Conservation (phyloP, 1,140 invertebrate species). For the Drosophila prosaltans region DNA sequence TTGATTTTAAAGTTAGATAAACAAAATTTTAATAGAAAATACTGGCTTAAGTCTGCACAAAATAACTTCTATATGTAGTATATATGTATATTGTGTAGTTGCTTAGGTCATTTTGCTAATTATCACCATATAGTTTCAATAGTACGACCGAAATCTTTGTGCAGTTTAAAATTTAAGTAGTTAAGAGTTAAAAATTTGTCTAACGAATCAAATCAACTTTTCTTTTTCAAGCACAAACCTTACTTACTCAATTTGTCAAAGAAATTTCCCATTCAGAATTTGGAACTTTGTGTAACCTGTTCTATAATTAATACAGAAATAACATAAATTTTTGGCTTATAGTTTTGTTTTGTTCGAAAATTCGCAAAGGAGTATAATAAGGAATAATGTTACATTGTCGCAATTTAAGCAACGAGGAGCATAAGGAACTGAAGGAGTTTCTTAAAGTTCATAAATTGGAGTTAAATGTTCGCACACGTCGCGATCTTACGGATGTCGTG, state of each 20-base stretch:
- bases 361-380: slow-evolving; percentile 5
- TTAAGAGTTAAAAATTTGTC: no score
- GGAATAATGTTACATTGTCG: slow-evolving; percentile 20
- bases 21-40: no score
- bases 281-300: neutral
- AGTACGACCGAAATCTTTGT: no score
- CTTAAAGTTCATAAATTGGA: slow-evolving; percentile 87
- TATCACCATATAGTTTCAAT: no score
- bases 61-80: no score
- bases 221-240: neutral
- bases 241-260: neutral
- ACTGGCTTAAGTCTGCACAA: no score
- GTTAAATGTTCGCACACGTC: slow-evolving; percentile 49
- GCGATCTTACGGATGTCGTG: slow-evolving; percentile 85
- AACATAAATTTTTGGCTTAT: neutral
- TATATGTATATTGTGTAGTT: no score
- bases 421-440: slow-evolving; percentile 83
- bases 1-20: no score
- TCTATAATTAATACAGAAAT: neutral
- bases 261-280: neutral
- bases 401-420: slow-evolving; percentile 36
- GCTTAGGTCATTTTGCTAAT: no score
- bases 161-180: no score
- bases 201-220: neutral
- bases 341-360: neutral